Conservation (phyloP, 2,113 vertebrate genomes). For the Pseudonaja textilis region DNA sequence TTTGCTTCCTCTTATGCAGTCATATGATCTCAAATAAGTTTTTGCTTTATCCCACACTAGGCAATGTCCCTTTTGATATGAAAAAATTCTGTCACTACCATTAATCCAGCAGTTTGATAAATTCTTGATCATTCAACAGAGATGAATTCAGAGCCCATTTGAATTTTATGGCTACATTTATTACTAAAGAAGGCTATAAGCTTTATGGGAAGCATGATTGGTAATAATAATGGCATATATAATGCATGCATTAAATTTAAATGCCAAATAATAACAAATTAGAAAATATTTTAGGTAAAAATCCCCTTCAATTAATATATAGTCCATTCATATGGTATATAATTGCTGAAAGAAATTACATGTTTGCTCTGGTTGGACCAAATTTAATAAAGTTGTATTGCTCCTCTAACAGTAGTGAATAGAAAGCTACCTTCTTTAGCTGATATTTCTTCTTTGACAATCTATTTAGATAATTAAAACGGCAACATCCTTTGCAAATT, state of each 20-base stretch:
- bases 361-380: not conserved
- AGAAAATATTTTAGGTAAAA: not conserved
- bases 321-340: not conserved
- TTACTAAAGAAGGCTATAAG: not conserved
- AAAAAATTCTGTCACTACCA: too few relatives aligned
- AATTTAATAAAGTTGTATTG: not conserved
- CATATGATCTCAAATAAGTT: too few relatives aligned
- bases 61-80: too few relatives aligned
- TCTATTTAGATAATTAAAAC: not conserved
- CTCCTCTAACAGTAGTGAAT: not conserved
- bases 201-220: not conserved
- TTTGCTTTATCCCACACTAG: too few relatives aligned
- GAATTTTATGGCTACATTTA: not conserved
- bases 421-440: not conserved
- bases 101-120: not conserved
- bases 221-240: not conserved
- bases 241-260: not conserved
- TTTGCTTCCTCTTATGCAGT: too few relatives aligned
- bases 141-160: not conserved
- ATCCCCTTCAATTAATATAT: not conserved
- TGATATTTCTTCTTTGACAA: not conserved
- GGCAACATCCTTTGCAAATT: not conserved
- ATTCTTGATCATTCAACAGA: not conserved
- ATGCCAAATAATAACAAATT: not conserved
- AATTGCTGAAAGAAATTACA: not conserved